These are phyloP conservation scores for Plagiodera versicolora DNA, from an alignment of 2,888 invertebrate genomes.

Conservation along the genomic window DNA sequence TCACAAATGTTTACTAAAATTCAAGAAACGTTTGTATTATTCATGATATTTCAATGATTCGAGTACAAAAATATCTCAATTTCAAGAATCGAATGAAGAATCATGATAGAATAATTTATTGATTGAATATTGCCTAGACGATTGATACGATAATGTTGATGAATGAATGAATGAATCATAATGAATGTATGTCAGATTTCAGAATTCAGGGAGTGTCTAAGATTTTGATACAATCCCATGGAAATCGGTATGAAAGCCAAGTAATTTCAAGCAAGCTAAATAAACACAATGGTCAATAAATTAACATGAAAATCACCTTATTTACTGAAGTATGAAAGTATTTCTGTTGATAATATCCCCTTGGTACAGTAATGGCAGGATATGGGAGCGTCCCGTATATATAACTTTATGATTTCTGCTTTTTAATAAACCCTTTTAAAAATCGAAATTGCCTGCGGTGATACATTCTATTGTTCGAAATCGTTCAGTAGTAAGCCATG, in stretches of 20 bases:
- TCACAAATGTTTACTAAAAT: no score
- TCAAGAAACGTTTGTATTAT: no score
- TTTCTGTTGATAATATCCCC: conserved; percentile 40
- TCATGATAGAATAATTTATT: no score
- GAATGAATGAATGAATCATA: no score
- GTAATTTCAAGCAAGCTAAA: conserved; percentile 47
- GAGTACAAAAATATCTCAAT: no score
- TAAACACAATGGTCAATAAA: conserved; percentile 51
- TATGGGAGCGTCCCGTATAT: conserved; percentile 40
- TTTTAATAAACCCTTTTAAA: conserved; percentile 36
- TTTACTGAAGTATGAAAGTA: conserved; percentile 50
- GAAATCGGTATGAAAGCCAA: conserved; percentile 24
- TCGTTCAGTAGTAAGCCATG: conserved; percentile 33
- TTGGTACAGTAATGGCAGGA: conserved; percentile 45
- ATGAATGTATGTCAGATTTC: background rate
- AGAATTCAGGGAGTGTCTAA: conserved; percentile 14
- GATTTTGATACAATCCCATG: conserved; percentile 22
- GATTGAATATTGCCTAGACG: no score
- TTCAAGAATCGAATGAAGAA: no score
- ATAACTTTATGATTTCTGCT: conserved; percentile 35
- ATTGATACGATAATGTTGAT: no score
- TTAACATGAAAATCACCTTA: conserved; percentile 42
- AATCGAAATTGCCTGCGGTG: conserved; percentile 31
- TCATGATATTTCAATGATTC: no score
- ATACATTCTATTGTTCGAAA: conserved; percentile 31